Evolutionary conservation across 2,797 vertebrate genomes (phyloP).

Genomic region (Tolypeutes matacus): DNA sequence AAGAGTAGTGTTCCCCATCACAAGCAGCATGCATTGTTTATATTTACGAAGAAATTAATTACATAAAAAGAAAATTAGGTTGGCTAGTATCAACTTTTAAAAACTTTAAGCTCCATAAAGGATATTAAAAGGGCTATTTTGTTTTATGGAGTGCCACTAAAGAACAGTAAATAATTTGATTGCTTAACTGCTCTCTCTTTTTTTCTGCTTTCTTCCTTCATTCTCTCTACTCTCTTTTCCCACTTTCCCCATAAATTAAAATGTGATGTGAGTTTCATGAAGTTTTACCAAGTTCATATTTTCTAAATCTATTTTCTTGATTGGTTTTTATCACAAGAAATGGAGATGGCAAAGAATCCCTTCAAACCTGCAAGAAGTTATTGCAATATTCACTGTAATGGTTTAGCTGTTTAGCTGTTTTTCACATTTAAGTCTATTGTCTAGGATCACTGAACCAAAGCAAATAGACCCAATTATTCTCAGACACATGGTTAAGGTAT

Average conservation of each 20-base stretch:
- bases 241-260: not conserved
- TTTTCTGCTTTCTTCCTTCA: not conserved
- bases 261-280: not conserved
- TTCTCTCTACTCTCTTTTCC: not conserved
- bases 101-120: slow-evolving; percentile 52
- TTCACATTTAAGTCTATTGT: slow-evolving; percentile 63
- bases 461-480: not conserved
- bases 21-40: not conserved
- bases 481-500: slow-evolving; percentile 4
- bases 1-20: not conserved
- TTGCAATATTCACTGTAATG: not conserved
- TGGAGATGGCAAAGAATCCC: slow-evolving; percentile 11
- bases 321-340: slow-evolving; percentile 44
- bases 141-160: not conserved
- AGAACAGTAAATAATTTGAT: not conserved
- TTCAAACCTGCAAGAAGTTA: slow-evolving; percentile 31
- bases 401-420: slow-evolving; percentile 30
- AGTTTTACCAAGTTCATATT: slow-evolving; percentile 43
- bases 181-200: not conserved
- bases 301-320: slow-evolving; percentile 54
- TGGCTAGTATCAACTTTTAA: not conserved
- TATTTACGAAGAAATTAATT: not conserved
- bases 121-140: not conserved
- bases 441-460: slow-evolving; percentile 62
- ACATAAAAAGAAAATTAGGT: not conserved